Evolutionary conservation across 2,888 invertebrate genomes (phyloP).

Genomic region (Lycophotia porphyrea): DNA sequence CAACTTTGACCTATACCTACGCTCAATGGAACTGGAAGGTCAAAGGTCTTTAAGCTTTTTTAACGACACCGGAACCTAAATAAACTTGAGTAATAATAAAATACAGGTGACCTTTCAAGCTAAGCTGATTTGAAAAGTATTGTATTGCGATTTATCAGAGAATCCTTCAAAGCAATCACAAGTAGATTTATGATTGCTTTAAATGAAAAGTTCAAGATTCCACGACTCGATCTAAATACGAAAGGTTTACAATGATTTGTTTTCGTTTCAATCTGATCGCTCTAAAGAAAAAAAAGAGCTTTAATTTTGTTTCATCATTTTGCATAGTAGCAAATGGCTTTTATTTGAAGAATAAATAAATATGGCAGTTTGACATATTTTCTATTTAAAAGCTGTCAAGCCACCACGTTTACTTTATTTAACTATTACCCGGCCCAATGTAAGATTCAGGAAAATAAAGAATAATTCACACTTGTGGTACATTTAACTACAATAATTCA

Average conservation of each 20-base stretch:
- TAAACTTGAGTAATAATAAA: slow-evolving; percentile 30
- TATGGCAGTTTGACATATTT: neutral
- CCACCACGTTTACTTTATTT: neutral
- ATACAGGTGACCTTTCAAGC: slow-evolving; percentile 22
- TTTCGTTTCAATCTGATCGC: neutral
- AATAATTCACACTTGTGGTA: slow-evolving; percentile 62
- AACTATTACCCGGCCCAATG: neutral
- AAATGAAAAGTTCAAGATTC: slow-evolving; percentile 26
- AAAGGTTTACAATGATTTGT: slow-evolving; percentile 14
- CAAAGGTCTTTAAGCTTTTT: slow-evolving; percentile 14
- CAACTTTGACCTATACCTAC: slow-evolving; percentile 35
- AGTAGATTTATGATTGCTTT: neutral
- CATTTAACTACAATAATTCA: slow-evolving; percentile 69
- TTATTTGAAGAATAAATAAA: neutral
- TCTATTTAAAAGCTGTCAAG: neutral
- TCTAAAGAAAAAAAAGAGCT: neutral
- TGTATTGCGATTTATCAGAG: slow-evolving; percentile 9
- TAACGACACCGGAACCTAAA: slow-evolving; percentile 7
- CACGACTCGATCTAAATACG: neutral
- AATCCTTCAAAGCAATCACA: slow-evolving; percentile 1
- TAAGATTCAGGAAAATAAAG: neutral
- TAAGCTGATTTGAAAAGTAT: slow-evolving; percentile 10
- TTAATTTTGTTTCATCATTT: neutral
- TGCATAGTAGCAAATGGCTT: neutral
- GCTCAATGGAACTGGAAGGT: slow-evolving; percentile 36